phyloP scores from a whole-genome alignment of 1,140 invertebrate species.

The Cyclargus thomasi region DNA sequence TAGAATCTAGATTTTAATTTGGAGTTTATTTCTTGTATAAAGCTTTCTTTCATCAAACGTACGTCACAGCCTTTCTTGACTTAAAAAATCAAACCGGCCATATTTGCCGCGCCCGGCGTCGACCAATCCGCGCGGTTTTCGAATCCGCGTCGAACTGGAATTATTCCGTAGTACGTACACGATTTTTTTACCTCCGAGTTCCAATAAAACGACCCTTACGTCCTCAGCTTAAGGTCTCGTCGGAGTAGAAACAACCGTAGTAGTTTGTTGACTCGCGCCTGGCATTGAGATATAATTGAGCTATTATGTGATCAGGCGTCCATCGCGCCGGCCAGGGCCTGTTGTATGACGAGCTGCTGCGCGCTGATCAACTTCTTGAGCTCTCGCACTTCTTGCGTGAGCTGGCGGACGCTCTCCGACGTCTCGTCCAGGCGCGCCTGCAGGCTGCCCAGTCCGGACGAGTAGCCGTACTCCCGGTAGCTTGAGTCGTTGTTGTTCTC shows the following conservation, averaged over 20 bases:
- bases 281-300: slow-evolving; percentile 67
- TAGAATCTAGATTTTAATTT: too few species aligned
- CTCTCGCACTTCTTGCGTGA: slow-evolving; percentile 79
- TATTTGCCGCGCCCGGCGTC: too few species aligned
- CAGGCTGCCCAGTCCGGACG: slow-evolving; percentile 73
- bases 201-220: too few species aligned
- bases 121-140: too few species aligned
- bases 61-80: too few species aligned
- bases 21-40: too few species aligned
- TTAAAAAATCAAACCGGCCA: too few species aligned
- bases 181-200: too few species aligned
- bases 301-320: slow-evolving; percentile 68
- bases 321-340: slow-evolving; percentile 59
- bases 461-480: slow-evolving; percentile 71
- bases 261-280: slow-evolving; percentile 67
- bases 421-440: slow-evolving; percentile 79
- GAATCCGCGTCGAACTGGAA: too few species aligned
- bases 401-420: slow-evolving; percentile 76
- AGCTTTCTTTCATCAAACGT: too few species aligned
- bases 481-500: slow-evolving; percentile 78
- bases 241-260: neutral
- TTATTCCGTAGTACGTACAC: too few species aligned
- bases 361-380: slow-evolving; percentile 76
- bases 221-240: too few species aligned
- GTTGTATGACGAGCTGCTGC: slow-evolving; percentile 69